Evolutionary conservation across 1,140 invertebrate species (phyloP).

Genomic region (Ooceraea biroi): DNA sequence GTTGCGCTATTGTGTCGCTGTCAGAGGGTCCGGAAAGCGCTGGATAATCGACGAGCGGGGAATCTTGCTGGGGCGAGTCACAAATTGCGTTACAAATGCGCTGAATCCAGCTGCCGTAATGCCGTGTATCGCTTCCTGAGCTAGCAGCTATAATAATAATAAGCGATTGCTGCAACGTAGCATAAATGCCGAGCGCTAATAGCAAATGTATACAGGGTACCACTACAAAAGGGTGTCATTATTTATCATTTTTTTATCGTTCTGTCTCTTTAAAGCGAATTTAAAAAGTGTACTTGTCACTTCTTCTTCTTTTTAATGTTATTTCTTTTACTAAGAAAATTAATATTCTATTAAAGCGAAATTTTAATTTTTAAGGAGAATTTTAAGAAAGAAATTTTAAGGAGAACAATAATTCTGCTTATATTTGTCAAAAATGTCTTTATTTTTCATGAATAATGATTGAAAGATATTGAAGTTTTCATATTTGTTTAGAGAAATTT

Average conservation of each 20-base stretch:
- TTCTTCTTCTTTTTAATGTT: not conserved
- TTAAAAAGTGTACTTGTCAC: not conserved
- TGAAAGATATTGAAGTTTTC: not conserved
- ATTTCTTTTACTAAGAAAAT: not conserved
- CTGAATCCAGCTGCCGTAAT: constrained; percentile 35
- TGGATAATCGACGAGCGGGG: constrained; percentile 21
- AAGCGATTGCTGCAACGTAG: constrained; percentile 29
- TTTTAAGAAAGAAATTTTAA: no score
- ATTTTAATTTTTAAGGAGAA: not conserved
- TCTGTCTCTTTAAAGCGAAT: not conserved
- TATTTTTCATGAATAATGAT: not conserved
- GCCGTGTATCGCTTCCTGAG: constrained; percentile 8
- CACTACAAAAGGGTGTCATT: not conserved
- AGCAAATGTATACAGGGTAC: constrained; percentile 22
- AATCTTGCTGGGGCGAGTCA: constrained; percentile 24
- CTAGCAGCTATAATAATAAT: constrained; percentile 20
- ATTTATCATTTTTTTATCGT: not conserved
- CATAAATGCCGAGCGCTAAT: constrained; percentile 4
- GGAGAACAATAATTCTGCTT: no score
- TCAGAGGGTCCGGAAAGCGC: not conserved
- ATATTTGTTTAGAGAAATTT: not conserved
- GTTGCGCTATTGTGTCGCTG: constrained; percentile 14
- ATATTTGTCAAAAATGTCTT: not conserved
- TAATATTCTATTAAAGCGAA: not conserved
- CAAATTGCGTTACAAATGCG: constrained; percentile 15